A percentile compares a stretch with the other conserved stretches of the same genome.
These are phyloP conservation scores for Anastatus disparis DNA, from an alignment of 1,140 invertebrate species.

Conservation along the genomic window DNA sequence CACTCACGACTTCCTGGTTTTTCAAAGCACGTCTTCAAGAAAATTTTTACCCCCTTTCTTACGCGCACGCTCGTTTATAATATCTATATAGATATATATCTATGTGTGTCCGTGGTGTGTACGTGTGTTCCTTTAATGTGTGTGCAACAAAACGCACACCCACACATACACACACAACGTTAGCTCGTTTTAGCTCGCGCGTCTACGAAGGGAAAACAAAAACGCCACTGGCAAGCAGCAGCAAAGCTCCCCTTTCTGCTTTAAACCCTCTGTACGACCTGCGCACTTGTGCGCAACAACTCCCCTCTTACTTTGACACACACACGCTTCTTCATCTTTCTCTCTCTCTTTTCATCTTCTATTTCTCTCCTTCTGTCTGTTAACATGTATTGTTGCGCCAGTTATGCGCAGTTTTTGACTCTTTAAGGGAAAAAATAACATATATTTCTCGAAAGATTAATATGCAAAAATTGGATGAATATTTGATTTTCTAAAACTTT, in stretches of 20 bases:
- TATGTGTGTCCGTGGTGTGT: too few relatives aligned
- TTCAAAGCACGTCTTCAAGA: too few relatives aligned
- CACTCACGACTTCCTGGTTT: slow-evolving; percentile 24
- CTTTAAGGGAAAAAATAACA: not conserved
- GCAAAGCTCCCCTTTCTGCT: slow-evolving; percentile 30
- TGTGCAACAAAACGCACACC: too few relatives aligned
- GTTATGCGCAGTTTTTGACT: not conserved
- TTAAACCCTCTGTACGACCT: slow-evolving; percentile 41
- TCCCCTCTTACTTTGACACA: not conserved
- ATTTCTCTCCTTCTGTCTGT: not conserved
- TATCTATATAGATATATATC: not conserved
- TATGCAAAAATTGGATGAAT: not conserved
- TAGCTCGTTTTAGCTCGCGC: not conserved
- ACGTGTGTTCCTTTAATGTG: too few relatives aligned
- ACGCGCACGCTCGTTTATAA: not conserved
- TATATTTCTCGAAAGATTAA: not conserved
- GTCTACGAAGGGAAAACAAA: slow-evolving; percentile 10
- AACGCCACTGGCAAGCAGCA: not conserved
- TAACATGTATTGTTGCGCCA: not conserved
- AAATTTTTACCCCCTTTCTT: too few relatives aligned
- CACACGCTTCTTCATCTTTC: not conserved
- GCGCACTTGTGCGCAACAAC: slow-evolving; percentile 42
- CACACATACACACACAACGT: not conserved
- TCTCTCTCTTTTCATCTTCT: not conserved
- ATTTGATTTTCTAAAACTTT: not conserved